Evolutionary conservation across 2,797 vertebrate genomes (phyloP).

Genomic region (Bufotes viridis): DNA sequence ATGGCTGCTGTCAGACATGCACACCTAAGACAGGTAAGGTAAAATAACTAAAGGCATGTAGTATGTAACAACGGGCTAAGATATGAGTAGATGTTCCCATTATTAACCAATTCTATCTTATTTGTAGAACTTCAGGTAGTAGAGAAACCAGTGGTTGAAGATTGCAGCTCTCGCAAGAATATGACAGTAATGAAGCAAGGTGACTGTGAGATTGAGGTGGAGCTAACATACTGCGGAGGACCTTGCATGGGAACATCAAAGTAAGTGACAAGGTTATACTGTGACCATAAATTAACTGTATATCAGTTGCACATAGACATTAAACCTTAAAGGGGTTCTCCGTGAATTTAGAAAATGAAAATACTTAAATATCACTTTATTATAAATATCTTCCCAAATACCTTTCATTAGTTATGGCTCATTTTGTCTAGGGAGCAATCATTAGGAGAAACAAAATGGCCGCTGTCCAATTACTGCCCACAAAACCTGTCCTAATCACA

Average conservation of each 20-base stretch:
- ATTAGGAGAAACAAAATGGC: no score
- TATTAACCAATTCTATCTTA: neutral
- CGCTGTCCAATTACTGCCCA: no score
- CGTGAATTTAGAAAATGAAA: no score
- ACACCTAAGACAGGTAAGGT: slow-evolving; percentile 41
- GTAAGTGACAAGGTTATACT: slow-evolving; percentile 66
- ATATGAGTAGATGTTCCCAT: neutral
- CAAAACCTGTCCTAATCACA: no score
- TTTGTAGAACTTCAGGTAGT: slow-evolving; percentile 28
- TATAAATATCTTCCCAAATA: no score
- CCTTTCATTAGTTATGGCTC: no score
- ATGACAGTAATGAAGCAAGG: slow-evolving; percentile 60
- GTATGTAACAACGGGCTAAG: neutral
- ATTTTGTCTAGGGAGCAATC: no score
- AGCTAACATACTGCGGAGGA: slow-evolving; percentile 73
- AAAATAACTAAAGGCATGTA: neutral
- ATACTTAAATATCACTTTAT: no score
- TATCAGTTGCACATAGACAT: neutral
- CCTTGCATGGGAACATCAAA: slow-evolving; percentile 70
- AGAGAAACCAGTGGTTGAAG: slow-evolving; percentile 45
- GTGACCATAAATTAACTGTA: neutral
- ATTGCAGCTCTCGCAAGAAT: slow-evolving; percentile 38
- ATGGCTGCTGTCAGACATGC: slow-evolving; percentile 59
- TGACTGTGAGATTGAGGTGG: slow-evolving; percentile 67
- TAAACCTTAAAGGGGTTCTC: no score